A percentile compares a stretch with the other conserved stretches of the same genome.
phyloP scores from a whole-genome alignment of 2,888 invertebrate species.

The Ommatoiulus sabulosus region DNA sequence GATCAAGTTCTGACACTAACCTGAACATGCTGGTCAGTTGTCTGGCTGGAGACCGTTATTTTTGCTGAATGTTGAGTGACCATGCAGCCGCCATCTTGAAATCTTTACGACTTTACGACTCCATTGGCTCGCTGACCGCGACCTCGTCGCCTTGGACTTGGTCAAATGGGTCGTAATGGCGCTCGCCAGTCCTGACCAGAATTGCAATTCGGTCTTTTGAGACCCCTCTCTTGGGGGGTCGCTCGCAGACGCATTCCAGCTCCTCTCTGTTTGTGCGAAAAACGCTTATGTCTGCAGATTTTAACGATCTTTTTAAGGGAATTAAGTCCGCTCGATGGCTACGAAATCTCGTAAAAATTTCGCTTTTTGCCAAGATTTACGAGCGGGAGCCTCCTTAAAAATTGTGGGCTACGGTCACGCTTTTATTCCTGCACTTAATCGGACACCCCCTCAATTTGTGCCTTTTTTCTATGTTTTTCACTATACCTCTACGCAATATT shows the following conservation, averaged over 20 bases:
- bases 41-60: too few relatives aligned
- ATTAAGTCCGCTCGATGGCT: neutral
- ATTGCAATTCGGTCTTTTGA: neutral
- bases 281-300: conserved; percentile 12
- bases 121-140: neutral
- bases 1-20: too few relatives aligned
- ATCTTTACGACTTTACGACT: too few relatives aligned
- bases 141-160: neutral
- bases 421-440: neutral
- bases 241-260: conserved; percentile 7
- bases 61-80: too few relatives aligned
- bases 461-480: too few relatives aligned
- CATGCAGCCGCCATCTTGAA: neutral
- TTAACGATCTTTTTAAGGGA: conserved; percentile 20
- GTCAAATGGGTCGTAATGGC: neutral
- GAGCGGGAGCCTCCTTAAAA: neutral
- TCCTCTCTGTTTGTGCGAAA: neutral
- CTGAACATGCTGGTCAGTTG: too few relatives aligned
- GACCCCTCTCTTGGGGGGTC: neutral
- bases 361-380: conserved; percentile 17
- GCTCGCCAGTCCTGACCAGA: neutral
- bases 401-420: neutral
- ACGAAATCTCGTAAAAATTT: conserved; percentile 23
- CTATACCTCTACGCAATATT: too few relatives aligned
- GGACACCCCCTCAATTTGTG: neutral